Conservation (phyloP, 2,113 vertebrate genomes). For the Cephalopterus ornatus region DNA sequence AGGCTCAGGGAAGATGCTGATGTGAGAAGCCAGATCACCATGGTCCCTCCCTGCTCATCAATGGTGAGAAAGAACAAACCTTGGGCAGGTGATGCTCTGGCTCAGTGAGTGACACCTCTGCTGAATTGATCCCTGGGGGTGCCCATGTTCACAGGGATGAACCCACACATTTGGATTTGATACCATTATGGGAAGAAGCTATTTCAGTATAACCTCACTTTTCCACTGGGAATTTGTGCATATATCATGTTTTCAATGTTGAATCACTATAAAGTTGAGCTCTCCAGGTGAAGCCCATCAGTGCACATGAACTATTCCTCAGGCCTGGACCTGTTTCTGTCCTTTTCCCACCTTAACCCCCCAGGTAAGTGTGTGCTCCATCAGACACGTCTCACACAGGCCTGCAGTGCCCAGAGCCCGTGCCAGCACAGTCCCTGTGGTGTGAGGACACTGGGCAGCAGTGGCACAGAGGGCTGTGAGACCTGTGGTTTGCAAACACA, state of each 20-base stretch:
- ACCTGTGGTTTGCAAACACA: background rate
- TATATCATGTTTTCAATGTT: background rate
- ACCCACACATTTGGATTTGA: background rate
- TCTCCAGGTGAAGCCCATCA: background rate
- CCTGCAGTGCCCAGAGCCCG: background rate
- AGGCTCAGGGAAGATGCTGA: accelerated
- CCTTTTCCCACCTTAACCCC: background rate
- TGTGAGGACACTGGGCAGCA: background rate
- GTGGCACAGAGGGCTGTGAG: background rate
- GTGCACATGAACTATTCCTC: background rate
- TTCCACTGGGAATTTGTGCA: accelerated
- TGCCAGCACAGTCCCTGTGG: background rate
- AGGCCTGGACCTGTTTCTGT: background rate
- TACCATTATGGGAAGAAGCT: background rate
- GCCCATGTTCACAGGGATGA: background rate
- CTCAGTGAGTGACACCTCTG: background rate
- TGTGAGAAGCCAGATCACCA: background rate
- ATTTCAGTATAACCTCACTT: background rate
- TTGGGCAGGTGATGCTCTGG: background rate
- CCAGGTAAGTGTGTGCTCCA: accelerated
- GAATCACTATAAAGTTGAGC: too few species aligned
- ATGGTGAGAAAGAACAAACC: accelerated
- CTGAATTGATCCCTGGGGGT: background rate
- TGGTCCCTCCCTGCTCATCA: background rate
- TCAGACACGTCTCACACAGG: background rate